Evolutionary conservation across 2,113 vertebrate species (phyloP).

Genomic region (Hypocryptadius cinnamomeus): DNA sequence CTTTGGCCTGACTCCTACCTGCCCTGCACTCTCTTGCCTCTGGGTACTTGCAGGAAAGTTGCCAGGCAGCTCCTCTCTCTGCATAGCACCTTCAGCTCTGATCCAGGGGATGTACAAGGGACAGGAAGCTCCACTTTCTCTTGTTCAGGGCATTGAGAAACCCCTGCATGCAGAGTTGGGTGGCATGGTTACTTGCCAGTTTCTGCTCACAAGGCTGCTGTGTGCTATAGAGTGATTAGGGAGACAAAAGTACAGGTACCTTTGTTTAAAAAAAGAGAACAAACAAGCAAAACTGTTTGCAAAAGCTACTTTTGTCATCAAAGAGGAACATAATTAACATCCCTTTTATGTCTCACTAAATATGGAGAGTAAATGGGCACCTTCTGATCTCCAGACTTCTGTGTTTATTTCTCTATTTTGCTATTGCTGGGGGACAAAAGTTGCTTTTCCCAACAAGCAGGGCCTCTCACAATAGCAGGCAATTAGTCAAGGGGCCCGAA

Average conservation of each 20-base stretch:
- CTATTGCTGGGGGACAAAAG: slow-evolving; percentile 4
- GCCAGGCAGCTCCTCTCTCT: background rate
- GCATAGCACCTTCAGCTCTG: background rate
- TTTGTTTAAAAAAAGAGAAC: background rate
- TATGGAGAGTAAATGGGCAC: background rate
- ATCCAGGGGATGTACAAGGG: background rate
- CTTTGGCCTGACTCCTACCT: background rate
- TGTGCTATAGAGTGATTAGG: background rate
- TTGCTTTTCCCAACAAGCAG: slow-evolving; percentile 17
- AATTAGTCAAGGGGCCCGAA: slow-evolving; percentile 57
- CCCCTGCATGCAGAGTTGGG: background rate
- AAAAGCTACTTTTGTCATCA: slow-evolving; percentile 29
- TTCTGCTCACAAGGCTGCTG: background rate
- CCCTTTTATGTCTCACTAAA: background rate
- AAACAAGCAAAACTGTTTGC: slow-evolving; percentile 7
- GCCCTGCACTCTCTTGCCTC: background rate
- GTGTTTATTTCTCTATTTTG: slow-evolving; percentile 40
- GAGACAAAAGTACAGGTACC: background rate
- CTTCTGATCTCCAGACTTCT: slow-evolving; percentile 14
- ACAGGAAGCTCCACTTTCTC: background rate
- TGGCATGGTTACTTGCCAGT: background rate
- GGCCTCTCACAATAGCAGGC: slow-evolving; percentile 43
- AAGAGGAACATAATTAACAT: slow-evolving; percentile 18
- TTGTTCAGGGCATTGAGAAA: background rate
- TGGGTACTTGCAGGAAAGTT: background rate